Conservation (phyloP, 23 tunicate genomes). For the Ascidia mentula region DNA sequence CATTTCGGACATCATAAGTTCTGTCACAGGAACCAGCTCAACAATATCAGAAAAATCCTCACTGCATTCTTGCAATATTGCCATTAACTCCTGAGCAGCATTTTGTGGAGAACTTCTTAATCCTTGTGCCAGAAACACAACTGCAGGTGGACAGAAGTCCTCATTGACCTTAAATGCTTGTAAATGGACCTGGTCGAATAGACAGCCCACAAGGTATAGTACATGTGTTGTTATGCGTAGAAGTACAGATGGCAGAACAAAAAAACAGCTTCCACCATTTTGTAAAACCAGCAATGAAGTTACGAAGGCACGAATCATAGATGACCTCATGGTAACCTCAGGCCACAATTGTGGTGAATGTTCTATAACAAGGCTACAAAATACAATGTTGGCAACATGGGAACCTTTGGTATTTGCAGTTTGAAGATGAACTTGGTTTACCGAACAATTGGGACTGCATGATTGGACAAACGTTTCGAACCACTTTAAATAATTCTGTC, state of each 20-base stretch:
- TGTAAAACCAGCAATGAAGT: not conserved
- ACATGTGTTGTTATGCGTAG: slow-evolving; percentile 30
- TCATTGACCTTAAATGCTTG: not conserved
- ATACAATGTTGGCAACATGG: not conserved
- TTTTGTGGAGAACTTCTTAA: not conserved
- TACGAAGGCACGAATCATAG: slow-evolving; percentile 2
- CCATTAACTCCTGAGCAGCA: not conserved
- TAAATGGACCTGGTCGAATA: slow-evolving; percentile 19
- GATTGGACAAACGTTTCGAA: not conserved
- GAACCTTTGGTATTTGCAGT: too few species aligned
- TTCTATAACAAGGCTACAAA: not conserved
- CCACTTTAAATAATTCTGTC: not conserved
- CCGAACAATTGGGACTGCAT: not conserved
- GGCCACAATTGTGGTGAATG: slow-evolving; percentile 13
- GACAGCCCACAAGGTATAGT: slow-evolving; percentile 38
- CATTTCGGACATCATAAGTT: slow-evolving; percentile 12
- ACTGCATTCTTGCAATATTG: not conserved
- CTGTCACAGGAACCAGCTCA: slow-evolving; percentile 36
- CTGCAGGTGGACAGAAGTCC: slow-evolving; percentile 2
- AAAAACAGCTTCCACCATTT: slow-evolving; percentile 5
- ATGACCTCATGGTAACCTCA: slow-evolving; percentile 22
- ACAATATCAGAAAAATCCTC: not conserved
- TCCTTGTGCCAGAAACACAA: slow-evolving; percentile 27
- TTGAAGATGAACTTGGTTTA: too few species aligned
- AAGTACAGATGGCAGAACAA: slow-evolving; percentile 16